These are phyloP conservation scores for Amphiprion percula DNA, from an alignment of 2,113 vertebrate species.

Conservation along the genomic window DNA sequence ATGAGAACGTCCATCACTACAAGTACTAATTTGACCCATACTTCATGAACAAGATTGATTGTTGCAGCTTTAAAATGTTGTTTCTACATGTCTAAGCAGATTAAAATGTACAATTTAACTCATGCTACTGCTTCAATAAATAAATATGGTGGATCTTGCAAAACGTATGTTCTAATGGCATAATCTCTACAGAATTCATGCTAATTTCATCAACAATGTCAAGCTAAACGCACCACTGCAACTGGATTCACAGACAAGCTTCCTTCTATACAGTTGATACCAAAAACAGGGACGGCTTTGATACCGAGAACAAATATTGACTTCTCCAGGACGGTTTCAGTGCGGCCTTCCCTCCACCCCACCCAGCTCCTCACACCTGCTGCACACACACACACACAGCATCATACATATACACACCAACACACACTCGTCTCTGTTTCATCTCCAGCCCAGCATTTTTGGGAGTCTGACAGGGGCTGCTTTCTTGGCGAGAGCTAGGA, in stretches of 20 bases:
- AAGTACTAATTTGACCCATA: too few species aligned
- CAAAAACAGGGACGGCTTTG: conserved; percentile 74
- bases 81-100: background rate
- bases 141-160: background rate
- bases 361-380: conserved; percentile 74
- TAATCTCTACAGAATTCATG: background rate
- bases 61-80: background rate
- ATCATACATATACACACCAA: conserved; percentile 19
- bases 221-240: conserved; percentile 10
- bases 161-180: background rate
- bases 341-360: conserved; percentile 23
- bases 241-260: conserved; percentile 35
- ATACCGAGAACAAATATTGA: conserved; percentile 79
- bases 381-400: conserved; percentile 36
- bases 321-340: conserved; percentile 59
- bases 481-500: conserved; percentile 64
- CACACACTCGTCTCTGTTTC: conserved; percentile 67
- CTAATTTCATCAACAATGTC: conserved; percentile 10
- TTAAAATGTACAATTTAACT: background rate
- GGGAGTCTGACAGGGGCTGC: conserved; percentile 57
- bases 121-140: background rate
- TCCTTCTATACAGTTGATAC: conserved; percentile 56
- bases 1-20: too few species aligned
- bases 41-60: background rate
- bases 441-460: conserved; percentile 54